These are phyloP conservation scores for Drosophila biarmipes DNA, from an alignment of 1,140 invertebrate species.

Conservation along the genomic window DNA sequence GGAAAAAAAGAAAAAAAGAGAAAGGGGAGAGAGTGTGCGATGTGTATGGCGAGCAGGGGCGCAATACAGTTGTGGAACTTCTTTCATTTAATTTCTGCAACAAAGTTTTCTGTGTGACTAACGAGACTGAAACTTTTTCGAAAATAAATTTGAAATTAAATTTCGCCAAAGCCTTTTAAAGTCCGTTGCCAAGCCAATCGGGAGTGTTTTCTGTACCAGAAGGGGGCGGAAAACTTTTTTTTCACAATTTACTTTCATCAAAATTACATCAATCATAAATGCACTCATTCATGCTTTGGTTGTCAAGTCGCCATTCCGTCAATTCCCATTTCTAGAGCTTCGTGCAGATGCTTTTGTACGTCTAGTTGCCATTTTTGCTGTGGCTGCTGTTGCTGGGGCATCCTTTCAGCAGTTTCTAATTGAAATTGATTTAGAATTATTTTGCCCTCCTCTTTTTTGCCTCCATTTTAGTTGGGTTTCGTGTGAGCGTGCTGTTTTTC, in stretches of 20 bases:
- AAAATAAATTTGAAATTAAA: constrained; percentile 72
- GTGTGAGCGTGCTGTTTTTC: constrained; percentile 19
- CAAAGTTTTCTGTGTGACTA: constrained; percentile 67
- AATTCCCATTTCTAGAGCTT: constrained; percentile 70
- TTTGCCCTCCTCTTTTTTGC: constrained; percentile 41
- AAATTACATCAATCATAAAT: constrained; percentile 81
- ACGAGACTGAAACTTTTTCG: constrained; percentile 66
- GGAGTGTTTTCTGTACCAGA: constrained; percentile 10
- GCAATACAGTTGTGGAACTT: constrained; percentile 72
- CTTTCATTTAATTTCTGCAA: constrained; percentile 76
- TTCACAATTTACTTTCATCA: constrained; percentile 70
- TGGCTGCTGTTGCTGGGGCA: constrained; percentile 46
- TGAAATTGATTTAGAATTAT: constrained; percentile 78
- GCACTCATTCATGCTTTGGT: constrained; percentile 67
- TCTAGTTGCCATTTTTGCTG: constrained; percentile 18
- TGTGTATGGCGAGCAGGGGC: constrained; percentile 9
- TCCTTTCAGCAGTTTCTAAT: constrained; percentile 76
- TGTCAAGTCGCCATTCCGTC: constrained; percentile 61
- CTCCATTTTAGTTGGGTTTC: constrained; percentile 3
- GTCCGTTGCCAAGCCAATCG: constrained; percentile 23
- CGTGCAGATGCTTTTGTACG: constrained; percentile 26
- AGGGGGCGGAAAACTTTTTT: constrained; percentile 58
- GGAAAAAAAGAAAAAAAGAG: constrained; percentile 1
- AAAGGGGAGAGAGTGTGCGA: constrained; percentile 2
- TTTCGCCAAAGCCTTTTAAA: constrained; percentile 69